A percentile compares a stretch with the other conserved stretches of the same genome.
These are phyloP conservation scores for Eurois occulta DNA, from an alignment of 2,888 invertebrate species.

Conservation along the genomic window DNA sequence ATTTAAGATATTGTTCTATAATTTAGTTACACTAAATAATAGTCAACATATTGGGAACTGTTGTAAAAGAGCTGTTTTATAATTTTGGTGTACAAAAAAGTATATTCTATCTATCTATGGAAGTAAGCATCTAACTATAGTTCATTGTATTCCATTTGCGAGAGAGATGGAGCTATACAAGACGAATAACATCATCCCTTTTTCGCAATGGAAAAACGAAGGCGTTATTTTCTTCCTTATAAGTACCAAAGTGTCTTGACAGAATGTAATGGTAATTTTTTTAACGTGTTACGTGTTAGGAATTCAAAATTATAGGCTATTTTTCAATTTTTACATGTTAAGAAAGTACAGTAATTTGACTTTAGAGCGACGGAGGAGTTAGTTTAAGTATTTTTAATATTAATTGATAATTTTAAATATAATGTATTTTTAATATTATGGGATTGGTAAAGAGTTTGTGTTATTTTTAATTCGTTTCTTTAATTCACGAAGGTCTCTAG, in stretches of 20 bases:
- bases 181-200: conserved; percentile 2
- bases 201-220: neutral
- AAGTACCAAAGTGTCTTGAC: conserved; percentile 51
- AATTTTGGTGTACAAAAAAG: neutral
- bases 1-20: neutral
- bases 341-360: conserved; percentile 35
- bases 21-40: neutral
- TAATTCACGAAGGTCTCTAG: neutral
- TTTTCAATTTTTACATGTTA: neutral
- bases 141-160: neutral
- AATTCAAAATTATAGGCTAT: conserved; percentile 6
- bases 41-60: neutral
- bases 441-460: neutral
- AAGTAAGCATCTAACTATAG: conserved; percentile 12
- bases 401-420: conserved; percentile 14
- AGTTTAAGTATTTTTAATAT: conserved; percentile 21
- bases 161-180: neutral
- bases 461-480: neutral
- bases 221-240: neutral
- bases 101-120: neutral
- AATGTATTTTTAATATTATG: conserved; percentile 8
- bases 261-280: conserved; percentile 6
- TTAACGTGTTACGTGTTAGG: neutral
- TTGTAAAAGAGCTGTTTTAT: neutral
- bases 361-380: conserved; percentile 13